Conservation (phyloP, 2,888 invertebrate species). For the Gnatocerus cornutus region DNA sequence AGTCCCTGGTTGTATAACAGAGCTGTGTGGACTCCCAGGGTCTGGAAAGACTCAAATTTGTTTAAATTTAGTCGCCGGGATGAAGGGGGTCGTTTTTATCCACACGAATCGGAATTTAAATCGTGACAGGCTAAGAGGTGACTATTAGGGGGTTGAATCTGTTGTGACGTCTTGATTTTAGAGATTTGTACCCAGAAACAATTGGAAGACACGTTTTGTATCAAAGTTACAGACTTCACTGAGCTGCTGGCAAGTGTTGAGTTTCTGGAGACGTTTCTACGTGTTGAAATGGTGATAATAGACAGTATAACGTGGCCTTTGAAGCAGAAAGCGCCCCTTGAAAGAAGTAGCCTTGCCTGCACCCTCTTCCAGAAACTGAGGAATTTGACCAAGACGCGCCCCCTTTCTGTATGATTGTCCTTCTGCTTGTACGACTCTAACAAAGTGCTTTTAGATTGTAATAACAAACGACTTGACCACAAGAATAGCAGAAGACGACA, state of each 20-base stretch:
- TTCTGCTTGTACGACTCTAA: neutral
- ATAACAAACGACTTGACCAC: constrained; percentile 43
- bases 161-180: neutral
- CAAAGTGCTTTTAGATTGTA: constrained; percentile 28
- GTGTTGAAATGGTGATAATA: constrained; percentile 19
- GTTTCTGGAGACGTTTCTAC: constrained; percentile 13
- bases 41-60: constrained; percentile 42
- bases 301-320: constrained; percentile 37
- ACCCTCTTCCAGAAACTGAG: constrained; percentile 31
- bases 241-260: constrained; percentile 24
- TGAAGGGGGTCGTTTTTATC: constrained; percentile 23
- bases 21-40: constrained; percentile 32
- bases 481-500: neutral
- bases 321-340: constrained; percentile 11
- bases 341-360: constrained; percentile 20
- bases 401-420: constrained; percentile 22
- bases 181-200: constrained; percentile 9
- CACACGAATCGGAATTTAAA: constrained; percentile 33
- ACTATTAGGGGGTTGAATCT: neutral
- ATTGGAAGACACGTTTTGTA: constrained; percentile 9
- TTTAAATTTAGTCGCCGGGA: constrained; percentile 29
- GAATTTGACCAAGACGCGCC: constrained; percentile 15
- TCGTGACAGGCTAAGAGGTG: constrained; percentile 26
- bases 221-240: constrained; percentile 15
- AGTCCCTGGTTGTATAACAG: constrained; percentile 21